phyloP scores from a whole-genome alignment of 2,113 vertebrate genomes.

The Tapirus terrestris region DNA sequence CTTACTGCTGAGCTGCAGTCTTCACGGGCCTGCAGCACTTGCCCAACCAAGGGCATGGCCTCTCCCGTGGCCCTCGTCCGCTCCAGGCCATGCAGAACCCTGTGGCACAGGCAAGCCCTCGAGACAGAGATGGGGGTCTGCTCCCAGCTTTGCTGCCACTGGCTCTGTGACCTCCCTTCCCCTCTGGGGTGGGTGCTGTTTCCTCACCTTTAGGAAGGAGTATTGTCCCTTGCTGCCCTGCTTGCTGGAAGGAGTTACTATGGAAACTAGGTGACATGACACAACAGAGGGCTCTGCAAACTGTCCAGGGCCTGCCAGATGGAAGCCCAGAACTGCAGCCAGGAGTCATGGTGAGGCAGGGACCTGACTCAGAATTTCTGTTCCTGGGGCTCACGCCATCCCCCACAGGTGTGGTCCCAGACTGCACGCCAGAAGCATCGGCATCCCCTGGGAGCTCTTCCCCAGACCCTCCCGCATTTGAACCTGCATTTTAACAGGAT shows the following conservation, averaged over 20 bases:
- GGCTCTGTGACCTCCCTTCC: not conserved
- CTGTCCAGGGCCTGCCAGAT: not conserved
- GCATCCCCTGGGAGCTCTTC: not conserved
- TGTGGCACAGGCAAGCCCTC: not conserved
- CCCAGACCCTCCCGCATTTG: not conserved
- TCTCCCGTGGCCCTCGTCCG: too few species aligned
- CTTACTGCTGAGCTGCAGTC: not conserved
- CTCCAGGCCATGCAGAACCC: not conserved
- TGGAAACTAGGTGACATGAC: not conserved
- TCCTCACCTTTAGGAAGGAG: not conserved
- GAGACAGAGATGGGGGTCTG: not conserved
- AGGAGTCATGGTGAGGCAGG: not conserved
- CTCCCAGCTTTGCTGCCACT: not conserved
- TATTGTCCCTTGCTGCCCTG: not conserved
- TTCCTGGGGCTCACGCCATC: not conserved
- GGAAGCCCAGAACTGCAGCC: not conserved
- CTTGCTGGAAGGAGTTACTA: not conserved
- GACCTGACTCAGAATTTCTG: not conserved
- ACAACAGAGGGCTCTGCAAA: not conserved
- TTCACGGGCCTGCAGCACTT: not conserved
- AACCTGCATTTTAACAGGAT: not conserved
- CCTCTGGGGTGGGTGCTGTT: not conserved
- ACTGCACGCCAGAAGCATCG: accelerated
- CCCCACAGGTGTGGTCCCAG: not conserved
- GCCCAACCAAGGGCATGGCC: not conserved